Base-by-base conservation (phyloP, 2,888 invertebrate genomes). In the Caenorhabditis angaria region DNA sequence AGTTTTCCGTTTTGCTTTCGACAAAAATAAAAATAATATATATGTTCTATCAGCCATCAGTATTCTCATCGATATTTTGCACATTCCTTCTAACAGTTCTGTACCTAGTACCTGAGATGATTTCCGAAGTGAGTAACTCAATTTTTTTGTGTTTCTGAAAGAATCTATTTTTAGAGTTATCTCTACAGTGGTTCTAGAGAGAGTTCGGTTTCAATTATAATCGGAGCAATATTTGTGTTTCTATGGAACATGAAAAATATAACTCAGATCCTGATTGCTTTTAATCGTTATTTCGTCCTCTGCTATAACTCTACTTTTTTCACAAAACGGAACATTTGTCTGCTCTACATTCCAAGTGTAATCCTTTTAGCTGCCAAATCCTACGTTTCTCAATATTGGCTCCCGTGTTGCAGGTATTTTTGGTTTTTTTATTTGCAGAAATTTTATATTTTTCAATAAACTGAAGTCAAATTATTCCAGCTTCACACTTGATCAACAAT, bases 181-280 rank as follows among this genome's bases (percentile, higher is more conserved):
- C 14, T 74, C 5, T 65, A 75, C 55, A 50, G 62, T 0, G 67
- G 64, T 10, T 73, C 68, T 10, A 53, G 60, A 12, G 54, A 64
- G 41, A 55, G 60, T 1, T 2, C 22, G 0, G 18, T 61, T 0
- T 48, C 64, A 5, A 51, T 69, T 1, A 61, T 76, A 47, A 53
- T 79, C 6, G 71, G 71, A 0, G 69, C 66, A 18, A 51, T 75
- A 14, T 79, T 77, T 59, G 67, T 79, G 70, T 47, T 65, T 41
- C 59, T 58, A 41, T 79, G 79, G 79, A 76, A 79, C 47, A 65
- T 72, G 61, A 69, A 67, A 12, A 69, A 68, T 24, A 58, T 76
- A n/a, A 69, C 75, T 0, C 79, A 79, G 25, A 79, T 79, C 29
- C 64, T 79, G 18, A 71, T 77, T 53, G 71, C 76, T 5, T 54